These are phyloP conservation scores for Tupiocoris notatus DNA, from an alignment of 2,888 invertebrate species.

Conservation along the genomic window DNA sequence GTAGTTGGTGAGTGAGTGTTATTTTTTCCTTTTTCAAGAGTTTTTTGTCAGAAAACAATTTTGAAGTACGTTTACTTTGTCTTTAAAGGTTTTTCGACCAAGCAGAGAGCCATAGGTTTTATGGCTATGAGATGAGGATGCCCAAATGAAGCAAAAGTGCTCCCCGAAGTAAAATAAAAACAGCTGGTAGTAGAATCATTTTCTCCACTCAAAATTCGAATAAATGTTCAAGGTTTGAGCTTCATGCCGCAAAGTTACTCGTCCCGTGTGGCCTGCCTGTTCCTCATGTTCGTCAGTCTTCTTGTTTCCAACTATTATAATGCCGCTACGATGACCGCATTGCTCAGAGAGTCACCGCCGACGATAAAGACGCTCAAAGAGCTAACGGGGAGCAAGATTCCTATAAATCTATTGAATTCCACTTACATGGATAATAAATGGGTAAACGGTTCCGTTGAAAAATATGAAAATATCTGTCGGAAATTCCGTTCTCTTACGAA, in stretches of 20 bases:
- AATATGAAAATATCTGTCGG: not conserved
- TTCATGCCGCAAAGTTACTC: not conserved
- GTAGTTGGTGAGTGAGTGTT: too few species aligned
- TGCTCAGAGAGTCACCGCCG: constrained; percentile 11
- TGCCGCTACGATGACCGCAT: constrained; percentile 24
- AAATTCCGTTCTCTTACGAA: not conserved
- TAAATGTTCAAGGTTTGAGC: constrained; percentile 25
- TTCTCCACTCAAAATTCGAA: too few species aligned
- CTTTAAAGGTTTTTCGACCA: too few species aligned
- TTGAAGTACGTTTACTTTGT: too few species aligned
- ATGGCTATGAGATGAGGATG: too few species aligned
- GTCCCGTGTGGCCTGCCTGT: constrained; percentile 13
- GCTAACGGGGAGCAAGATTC: not conserved
- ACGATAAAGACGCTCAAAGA: constrained; percentile 18
- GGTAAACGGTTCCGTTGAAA: not conserved
- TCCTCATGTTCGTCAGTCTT: constrained; percentile 8
- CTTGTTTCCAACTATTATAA: constrained; percentile 24
- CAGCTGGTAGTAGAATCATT: too few species aligned
- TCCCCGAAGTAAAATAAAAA: too few species aligned
- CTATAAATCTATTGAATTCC: constrained; percentile 12
- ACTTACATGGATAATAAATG: constrained; percentile 11
- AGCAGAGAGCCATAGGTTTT: too few species aligned
- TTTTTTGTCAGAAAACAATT: not conserved
- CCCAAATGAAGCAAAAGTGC: too few species aligned
- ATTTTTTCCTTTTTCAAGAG: too few species aligned